These are phyloP conservation scores for Anoura caudifer DNA, from an alignment of 2,113 vertebrate species.

Conservation along the genomic window DNA sequence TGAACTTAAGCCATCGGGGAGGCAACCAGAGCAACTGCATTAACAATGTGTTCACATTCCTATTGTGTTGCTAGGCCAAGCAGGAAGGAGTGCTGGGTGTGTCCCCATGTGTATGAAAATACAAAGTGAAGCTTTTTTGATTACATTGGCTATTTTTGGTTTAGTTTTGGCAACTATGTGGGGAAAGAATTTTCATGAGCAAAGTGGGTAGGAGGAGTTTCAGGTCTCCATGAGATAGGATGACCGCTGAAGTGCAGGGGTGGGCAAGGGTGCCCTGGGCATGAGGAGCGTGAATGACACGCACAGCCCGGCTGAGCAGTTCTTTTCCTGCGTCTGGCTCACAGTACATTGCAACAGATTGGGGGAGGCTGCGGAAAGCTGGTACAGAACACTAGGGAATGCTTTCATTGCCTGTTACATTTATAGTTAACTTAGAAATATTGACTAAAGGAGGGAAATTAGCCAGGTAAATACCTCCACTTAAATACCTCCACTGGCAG, in stretches of 20 bases:
- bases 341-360: background rate
- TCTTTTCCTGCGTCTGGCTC: slow-evolving; percentile 29
- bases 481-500: background rate
- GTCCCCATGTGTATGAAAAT: background rate
- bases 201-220: background rate
- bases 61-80: slow-evolving; percentile 48
- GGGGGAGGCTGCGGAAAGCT: background rate
- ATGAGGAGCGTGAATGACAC: background rate
- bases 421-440: background rate
- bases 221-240: slow-evolving; percentile 6
- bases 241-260: background rate
- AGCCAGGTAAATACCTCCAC: background rate
- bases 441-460: background rate
- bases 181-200: background rate
- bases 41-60: slow-evolving; percentile 69
- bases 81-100: background rate
- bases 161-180: background rate
- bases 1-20: slow-evolving; percentile 80
- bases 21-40: slow-evolving; percentile 66
- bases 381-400: background rate
- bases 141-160: background rate
- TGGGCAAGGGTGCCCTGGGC: slow-evolving; percentile 32
- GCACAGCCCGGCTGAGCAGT: slow-evolving; percentile 35
- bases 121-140: background rate
- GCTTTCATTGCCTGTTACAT: background rate